A percentile compares a stretch with the other conserved stretches of the same genome.
Evolutionary conservation across 1,140 invertebrate genomes (phyloP).

Genomic region (Drosophila nikananu): DNA sequence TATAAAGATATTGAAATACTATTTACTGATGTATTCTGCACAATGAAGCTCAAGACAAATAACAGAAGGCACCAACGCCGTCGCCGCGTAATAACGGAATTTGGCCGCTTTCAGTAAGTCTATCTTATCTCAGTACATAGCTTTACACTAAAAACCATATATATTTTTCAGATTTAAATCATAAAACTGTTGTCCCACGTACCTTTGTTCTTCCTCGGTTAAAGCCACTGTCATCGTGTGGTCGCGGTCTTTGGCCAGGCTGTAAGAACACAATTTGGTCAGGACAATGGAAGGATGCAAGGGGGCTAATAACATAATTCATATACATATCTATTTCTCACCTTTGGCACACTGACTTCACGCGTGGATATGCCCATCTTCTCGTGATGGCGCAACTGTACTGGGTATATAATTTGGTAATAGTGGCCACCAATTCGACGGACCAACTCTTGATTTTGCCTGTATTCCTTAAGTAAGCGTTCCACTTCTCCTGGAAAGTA

Average conservation of each 20-base stretch:
- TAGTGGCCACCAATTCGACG: conserved; percentile 94
- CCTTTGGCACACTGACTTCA: conserved; percentile 93
- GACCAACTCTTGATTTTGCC: conserved; percentile 96
- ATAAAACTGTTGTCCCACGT: not conserved
- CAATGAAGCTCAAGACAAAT: too few relatives aligned
- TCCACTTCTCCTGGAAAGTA: conserved; percentile 92
- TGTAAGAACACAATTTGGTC: conserved; percentile 38
- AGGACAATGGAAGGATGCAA: not conserved
- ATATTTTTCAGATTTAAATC: not conserved
- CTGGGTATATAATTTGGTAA: conserved; percentile 97
- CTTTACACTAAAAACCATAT: not conserved
- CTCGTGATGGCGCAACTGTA: conserved; percentile 96
- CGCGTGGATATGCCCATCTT: conserved; percentile 97
- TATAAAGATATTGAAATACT: too few relatives aligned
- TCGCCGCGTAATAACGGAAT: too few relatives aligned
- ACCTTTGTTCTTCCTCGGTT: conserved; percentile 83
- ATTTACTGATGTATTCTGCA: too few relatives aligned
- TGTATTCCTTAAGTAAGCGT: conserved; percentile 93
- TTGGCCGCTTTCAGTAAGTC: too few relatives aligned
- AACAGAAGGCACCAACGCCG: too few relatives aligned
- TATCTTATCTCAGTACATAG: too few relatives aligned
- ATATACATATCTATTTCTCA: conserved; percentile 71
- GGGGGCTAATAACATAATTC: not conserved
- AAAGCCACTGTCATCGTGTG: conserved; percentile 80
- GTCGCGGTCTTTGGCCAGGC: conserved; percentile 81